These are phyloP conservation scores for Tyria jacobaeae DNA, from an alignment of 2,888 invertebrate species.

Conservation along the genomic window DNA sequence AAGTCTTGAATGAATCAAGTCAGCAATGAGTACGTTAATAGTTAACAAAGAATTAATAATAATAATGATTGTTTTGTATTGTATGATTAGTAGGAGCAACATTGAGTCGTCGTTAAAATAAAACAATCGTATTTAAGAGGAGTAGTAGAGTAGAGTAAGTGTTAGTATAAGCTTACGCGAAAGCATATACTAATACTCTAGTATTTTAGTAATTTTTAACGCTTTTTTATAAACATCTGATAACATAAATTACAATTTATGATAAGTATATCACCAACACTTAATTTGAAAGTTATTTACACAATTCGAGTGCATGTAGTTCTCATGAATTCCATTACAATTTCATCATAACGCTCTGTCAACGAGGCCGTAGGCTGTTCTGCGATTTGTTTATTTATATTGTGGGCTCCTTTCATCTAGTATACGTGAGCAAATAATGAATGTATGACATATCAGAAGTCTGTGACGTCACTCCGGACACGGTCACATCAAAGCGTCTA, in stretches of 20 bases:
- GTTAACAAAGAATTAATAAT: too few relatives aligned
- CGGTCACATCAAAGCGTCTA: slow-evolving; percentile 80
- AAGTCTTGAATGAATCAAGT: too few relatives aligned
- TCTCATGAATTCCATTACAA: slow-evolving; percentile 76
- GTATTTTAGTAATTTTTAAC: slow-evolving; percentile 28
- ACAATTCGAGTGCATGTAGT: slow-evolving; percentile 61
- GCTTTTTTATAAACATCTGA: slow-evolving; percentile 35
- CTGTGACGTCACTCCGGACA: slow-evolving; percentile 80
- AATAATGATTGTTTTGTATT: too few relatives aligned
- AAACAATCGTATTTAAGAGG: too few relatives aligned
- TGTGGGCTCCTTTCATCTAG: slow-evolving; percentile 83
- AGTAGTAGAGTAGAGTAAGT: too few relatives aligned
- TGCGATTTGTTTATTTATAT: slow-evolving; percentile 83
- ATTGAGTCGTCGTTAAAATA: too few relatives aligned
- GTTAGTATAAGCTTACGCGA: too few relatives aligned
- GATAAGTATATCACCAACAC: slow-evolving; percentile 42
- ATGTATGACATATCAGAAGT: slow-evolving; percentile 79
- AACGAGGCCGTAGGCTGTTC: slow-evolving; percentile 68
- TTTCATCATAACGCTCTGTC: slow-evolving; percentile 72
- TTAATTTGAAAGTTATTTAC: slow-evolving; percentile 43
- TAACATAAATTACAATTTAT: slow-evolving; percentile 38
- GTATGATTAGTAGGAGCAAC: too few relatives aligned
- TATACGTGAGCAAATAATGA: slow-evolving; percentile 84
- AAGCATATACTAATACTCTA: slow-evolving; percentile 7
- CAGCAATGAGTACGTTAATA: too few relatives aligned